phyloP scores from a whole-genome alignment of 2,113 vertebrate species.

The Seriola rivoliana region DNA sequence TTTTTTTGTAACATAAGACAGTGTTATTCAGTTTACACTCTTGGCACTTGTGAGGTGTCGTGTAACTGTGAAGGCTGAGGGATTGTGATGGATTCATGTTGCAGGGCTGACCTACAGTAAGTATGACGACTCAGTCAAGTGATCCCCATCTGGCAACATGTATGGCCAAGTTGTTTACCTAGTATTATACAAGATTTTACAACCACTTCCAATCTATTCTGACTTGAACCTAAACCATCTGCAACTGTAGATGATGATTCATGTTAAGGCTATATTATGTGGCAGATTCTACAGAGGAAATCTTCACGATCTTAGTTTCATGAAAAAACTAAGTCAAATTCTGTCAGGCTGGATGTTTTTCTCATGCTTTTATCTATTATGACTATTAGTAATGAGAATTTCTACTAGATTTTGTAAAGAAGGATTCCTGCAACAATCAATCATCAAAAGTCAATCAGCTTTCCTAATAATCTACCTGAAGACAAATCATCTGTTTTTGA shows the following conservation, averaged over 20 bases:
- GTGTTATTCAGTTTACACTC: neutral
- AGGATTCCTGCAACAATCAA: neutral
- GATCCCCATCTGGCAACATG: neutral
- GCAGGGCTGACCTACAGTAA: neutral
- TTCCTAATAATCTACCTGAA: too few species aligned
- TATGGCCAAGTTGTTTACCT: neutral
- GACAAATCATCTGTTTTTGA: neutral
- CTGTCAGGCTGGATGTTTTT: neutral
- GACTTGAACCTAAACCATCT: neutral
- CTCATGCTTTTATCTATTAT: too few species aligned
- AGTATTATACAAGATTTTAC: neutral
- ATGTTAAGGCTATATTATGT: neutral
- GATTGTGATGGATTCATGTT: too few species aligned
- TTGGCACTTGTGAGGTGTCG: neutral
- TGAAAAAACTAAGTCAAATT: too few species aligned
- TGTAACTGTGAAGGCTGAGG: neutral
- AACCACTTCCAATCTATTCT: neutral
- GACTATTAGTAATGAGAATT: too few species aligned
- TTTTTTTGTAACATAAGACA: neutral
- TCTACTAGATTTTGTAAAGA: too few species aligned
- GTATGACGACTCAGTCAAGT: neutral
- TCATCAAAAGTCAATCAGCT: neutral
- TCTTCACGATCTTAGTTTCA: too few species aligned
- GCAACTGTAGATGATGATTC: neutral
- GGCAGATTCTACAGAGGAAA: neutral